Base-by-base conservation (phyloP, 1,140 invertebrate genomes). In the Trichonephila clavata region DNA sequence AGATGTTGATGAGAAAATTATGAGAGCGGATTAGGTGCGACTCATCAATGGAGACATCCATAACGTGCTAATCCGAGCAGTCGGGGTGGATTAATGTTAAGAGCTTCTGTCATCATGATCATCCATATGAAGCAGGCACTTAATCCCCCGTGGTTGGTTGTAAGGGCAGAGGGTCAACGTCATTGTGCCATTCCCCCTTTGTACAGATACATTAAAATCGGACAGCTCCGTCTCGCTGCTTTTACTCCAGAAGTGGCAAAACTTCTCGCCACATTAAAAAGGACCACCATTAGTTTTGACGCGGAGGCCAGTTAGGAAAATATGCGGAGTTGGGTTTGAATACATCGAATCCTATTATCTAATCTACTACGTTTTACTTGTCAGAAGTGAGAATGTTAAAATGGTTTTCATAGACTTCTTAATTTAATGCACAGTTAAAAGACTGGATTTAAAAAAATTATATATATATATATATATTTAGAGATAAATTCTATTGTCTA, bases 11-110 rank as follows among this genome's bases (percentile, higher is more conserved):
- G 83, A 43, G 86, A 87, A 87, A 91, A 87, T 89, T 86, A 93
- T 93, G 92, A 93, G 63, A 80, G 86, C 92, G 92, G 92, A 77
- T 93, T 93, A 93, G 86, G 92, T 32, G 71, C 61, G 92, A 93
- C 92, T 93, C 92, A 93, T 93, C 92, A 93, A 81, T 88, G 92
- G 86, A 93, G 84, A 93, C 92, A 93, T 93, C 92, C 86, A 87
- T 93, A 93, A 93, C 84, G 68, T 68, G 65, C 86, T 93, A 93
- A 93, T 93, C 92, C 92, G 43, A 59, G 90, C 90, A 84, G 90
- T 92, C 90, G 90, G 60, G 83, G 63, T 63, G 92, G 92, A 93
- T 93, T 93, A 93, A 93, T 93, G 68, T 43, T 92, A 81, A 92
- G 91, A 92, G 91, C 83, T 39, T 77, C 84, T 93, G 92, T 93